Conservation (phyloP, 2,797 vertebrate genomes). For the Megaceryle alcyon region DNA sequence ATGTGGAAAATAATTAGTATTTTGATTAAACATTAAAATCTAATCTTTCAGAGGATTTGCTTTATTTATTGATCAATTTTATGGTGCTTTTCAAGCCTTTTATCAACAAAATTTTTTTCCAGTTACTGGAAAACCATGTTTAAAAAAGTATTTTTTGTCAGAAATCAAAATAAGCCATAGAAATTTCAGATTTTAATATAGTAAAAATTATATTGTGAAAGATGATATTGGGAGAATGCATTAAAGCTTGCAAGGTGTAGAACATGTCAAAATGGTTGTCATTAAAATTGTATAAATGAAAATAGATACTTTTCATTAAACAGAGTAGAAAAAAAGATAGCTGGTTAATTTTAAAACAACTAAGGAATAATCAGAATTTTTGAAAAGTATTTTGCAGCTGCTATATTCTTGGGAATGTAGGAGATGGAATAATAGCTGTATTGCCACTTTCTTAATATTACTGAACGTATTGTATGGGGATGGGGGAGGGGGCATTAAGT, state of each 20-base stretch:
- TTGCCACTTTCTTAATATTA: neutral
- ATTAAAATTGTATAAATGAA: neutral
- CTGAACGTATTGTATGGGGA: neutral
- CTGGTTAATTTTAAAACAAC: accelerated
- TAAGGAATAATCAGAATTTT: neutral
- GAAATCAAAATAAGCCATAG: neutral
- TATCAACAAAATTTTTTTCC: neutral
- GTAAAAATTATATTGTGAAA: neutral
- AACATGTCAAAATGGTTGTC: neutral
- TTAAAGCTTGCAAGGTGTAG: neutral
- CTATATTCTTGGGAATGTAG: neutral
- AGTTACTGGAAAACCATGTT: neutral
- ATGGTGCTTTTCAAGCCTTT: neutral
- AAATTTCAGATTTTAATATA: neutral
- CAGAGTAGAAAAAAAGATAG: accelerated
- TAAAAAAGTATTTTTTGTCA: neutral
- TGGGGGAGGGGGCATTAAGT: neutral
- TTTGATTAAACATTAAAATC: neutral
- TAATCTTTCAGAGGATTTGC: accelerated
- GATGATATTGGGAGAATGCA: accelerated
- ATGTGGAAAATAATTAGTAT: neutral
- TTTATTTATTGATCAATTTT: neutral
- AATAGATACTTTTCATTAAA: neutral
- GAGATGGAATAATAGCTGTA: neutral
- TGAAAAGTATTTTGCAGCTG: neutral